Evolutionary conservation across 2,113 vertebrate species (phyloP).

Genomic region (Tretioscincus oriximinensis): DNA sequence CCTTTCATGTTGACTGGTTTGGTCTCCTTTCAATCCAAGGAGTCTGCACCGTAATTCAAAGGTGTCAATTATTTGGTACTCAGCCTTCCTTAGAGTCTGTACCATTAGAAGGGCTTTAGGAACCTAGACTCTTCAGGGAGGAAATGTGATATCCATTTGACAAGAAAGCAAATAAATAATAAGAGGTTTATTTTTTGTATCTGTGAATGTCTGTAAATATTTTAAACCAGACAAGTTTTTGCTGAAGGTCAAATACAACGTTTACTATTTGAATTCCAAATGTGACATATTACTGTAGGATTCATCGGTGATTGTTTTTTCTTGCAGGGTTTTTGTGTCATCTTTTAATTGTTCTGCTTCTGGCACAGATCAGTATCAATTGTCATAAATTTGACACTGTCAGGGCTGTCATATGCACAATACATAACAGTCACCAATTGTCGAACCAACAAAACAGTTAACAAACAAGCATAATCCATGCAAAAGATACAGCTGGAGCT

Average conservation of each 20-base stretch:
- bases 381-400: neutral
- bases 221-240: neutral
- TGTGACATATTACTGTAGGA: neutral
- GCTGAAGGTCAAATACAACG: neutral
- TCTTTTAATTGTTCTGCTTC: neutral
- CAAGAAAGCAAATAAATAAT: no score
- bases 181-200: no score
- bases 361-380: neutral
- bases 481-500: no score
- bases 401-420: neutral
- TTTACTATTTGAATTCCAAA: neutral
- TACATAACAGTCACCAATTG: neutral
- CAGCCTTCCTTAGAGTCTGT: no score
- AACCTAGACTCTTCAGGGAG: no score
- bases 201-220: neutral
- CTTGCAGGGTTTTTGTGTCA: neutral
- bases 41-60: no score
- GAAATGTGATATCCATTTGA: no score
- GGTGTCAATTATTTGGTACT: no score
- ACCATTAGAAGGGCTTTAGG: no score
- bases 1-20: no score
- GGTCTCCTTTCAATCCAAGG: no score
- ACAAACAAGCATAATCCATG: neutral
- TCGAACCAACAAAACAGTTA: neutral
- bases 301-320: neutral